Base-by-base conservation (phyloP, 2,113 vertebrate species). In the Mesitornis unicolor region DNA sequence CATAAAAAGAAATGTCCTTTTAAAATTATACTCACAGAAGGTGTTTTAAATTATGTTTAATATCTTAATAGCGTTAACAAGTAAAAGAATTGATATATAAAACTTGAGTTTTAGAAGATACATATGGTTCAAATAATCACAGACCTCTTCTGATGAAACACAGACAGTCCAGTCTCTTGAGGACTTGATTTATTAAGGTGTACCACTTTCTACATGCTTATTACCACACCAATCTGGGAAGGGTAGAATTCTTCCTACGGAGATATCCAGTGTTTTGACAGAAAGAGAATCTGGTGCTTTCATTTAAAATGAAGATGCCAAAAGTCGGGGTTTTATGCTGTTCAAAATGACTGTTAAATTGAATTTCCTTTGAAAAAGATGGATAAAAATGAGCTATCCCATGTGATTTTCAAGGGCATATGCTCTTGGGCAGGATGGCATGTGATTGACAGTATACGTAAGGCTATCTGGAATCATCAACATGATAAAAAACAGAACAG, bases 321-420 rank as follows among this genome's bases (percentile, higher is more conserved):
- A 77, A 83, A 91, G 90, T 93, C 89, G 93, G 54, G 38, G 69
- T 11, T 93, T 96, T 96, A 26, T 87, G 63, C 71, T 77, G 25
- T 82, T 89, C 59, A 15, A 94, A 97, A 89, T 92, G 76, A 95
- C 78, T 95, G 95, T 81, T 97, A 97, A 97, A 97, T 97, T 97
- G 50, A 97, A 97, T 97, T 97, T 96, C 91, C 96, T 91, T 75
- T 92, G 50, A 80, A 95, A 87, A 89, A 91, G 64, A 90, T 53
- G 88, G 67, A 73, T 87, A 87, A 88, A 94, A 97, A 89, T 51
- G 78, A 95, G 35, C 13, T 90, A 84, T 76, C 73, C 76, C 76
- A 9, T 77, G 69, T 87, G 91, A 85, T 81, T 85, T 91, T 90
- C 64, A 71, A 73, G 16, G 8, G 59, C 95, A 92, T 92, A 95